Base-by-base conservation (phyloP, 1,140 invertebrate species). In the Euwallacea similis region DNA sequence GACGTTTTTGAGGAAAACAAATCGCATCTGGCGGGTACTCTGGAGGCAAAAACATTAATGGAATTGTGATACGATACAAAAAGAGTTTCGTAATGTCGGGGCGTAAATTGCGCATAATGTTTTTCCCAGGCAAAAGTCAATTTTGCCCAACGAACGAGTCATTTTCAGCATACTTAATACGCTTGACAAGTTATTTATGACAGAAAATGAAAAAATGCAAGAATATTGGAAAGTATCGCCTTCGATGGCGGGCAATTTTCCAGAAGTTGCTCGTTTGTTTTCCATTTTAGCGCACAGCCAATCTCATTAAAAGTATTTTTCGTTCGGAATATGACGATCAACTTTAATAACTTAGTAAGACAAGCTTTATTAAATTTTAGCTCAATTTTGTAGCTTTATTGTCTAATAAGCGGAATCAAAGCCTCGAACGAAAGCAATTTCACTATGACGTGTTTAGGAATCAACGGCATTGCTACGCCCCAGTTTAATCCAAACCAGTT, bases 1-100 rank as follows among this genome's bases (percentile, higher is more conserved):
- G 55, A 58, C 55, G 55, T 58, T 58, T 58, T 58, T 58, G 13
- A 13, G 21, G 21, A 21, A 33, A 58, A 58, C 16, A 58, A 58
- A 58, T 58, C 10, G 16, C n/a, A 21, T 58, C 21, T 58, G 55
- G 21, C 2, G n/a, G 46, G 46, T 50, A 50, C 13, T 50, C 13
- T 50, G 46, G 1, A 33, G 21, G 21, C 21, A 33, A 33, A 33
- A 33, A 33, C 21, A 33, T 33, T 33, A 33, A 33, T 33, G 21
- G 21, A 33, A 33, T 33, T 33, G 21, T 33, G 21, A 33, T 33
- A 33, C 21, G 21, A 33, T 33, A 33, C 21, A 33, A 33, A 33
- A 33, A 33, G 21, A 33, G 21, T 33, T 33, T 33, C 21, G 1
- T 33, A 33, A 1, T 33, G 21, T 33, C 21, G 4, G 21, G 21